These are phyloP conservation scores for Hoplias malabaricus DNA, from an alignment of 2,113 vertebrate species.

Conservation along the genomic window DNA sequence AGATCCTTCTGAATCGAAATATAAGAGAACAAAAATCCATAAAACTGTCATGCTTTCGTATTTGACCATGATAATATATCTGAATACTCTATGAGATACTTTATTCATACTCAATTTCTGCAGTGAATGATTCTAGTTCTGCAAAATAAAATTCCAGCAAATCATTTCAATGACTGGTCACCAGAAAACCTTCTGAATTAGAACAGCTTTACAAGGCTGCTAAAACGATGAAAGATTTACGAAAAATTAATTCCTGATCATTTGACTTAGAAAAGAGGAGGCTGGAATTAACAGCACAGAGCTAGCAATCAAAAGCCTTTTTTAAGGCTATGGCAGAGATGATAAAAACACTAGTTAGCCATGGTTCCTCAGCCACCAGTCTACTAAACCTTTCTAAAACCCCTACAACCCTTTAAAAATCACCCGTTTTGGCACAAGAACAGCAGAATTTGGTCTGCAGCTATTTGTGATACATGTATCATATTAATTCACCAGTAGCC, in stretches of 20 bases:
- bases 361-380: conserved; percentile 35
- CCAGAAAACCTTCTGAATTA: background rate
- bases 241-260: background rate
- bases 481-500: background rate
- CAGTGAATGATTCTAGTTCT: background rate
- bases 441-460: conserved; percentile 34
- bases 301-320: conserved; percentile 11
- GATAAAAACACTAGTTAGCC: conserved; percentile 29
- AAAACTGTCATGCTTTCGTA: background rate
- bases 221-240: background rate
- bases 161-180: background rate
- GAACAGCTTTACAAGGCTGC: background rate
- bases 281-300: background rate
- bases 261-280: conserved; percentile 22
- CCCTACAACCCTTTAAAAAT: conserved; percentile 24
- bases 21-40: conserved; percentile 2
- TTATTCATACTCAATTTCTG: background rate
- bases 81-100: background rate
- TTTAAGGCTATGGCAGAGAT: conserved; percentile 61
- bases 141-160: background rate
- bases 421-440: conserved; percentile 27
- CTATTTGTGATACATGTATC: background rate
- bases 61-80: background rate
- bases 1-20: conserved; percentile 39
- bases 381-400: conserved; percentile 47